Base-by-base conservation (phyloP, 2,888 invertebrate genomes). In the Sphaeridia pumilis region DNA sequence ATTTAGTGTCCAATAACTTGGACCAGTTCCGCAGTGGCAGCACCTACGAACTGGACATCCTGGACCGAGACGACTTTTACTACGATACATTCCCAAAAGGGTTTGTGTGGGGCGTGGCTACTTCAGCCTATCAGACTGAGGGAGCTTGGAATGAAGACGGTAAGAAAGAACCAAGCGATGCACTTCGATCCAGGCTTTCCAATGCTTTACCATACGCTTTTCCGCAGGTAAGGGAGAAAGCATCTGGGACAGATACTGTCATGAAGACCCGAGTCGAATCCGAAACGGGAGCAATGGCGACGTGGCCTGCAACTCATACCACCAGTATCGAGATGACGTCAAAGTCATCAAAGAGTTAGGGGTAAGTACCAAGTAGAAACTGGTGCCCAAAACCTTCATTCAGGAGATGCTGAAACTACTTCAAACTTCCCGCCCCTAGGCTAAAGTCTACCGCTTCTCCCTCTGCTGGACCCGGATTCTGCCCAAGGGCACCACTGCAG, bases 381-480 rank as follows among this genome's bases (percentile, higher is more conserved):
- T 38, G 31, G 31, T 31, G 7, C 14, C 31, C 31, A 31, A 31
- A 14, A 31, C 10, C 31, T 31, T 31, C 14, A 31, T 10, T 31
- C 10, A 31, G 31, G 31, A 10, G 31, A 7, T 31, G 14, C 31
- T 31, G 14, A 31, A 31, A 31, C 10, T 14, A 31, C 31, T 31
- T 7, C 7, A 14, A 10, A 31, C 31, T 31, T 31, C 31, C 10
- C 14, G 31, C 17, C 20, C 20, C 5, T 31, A 54, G 60, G 63
- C 56, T 3, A 36, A 60, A 22, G 52, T 56, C 36, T 63, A 63
- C 47, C 54, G 63, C 2, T 56, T 62, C 35, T 59, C 58, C 10
- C 27, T 63, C 1, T 67, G 70, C 2, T 74, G 75, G 75, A 63
- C 71, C 2, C 65, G 74, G 14, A 65, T 75, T n/a, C 60, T 73